These are phyloP conservation scores for Panagrolaimus sp. DNA, from an alignment of 1,140 invertebrate species.

Conservation along the genomic window DNA sequence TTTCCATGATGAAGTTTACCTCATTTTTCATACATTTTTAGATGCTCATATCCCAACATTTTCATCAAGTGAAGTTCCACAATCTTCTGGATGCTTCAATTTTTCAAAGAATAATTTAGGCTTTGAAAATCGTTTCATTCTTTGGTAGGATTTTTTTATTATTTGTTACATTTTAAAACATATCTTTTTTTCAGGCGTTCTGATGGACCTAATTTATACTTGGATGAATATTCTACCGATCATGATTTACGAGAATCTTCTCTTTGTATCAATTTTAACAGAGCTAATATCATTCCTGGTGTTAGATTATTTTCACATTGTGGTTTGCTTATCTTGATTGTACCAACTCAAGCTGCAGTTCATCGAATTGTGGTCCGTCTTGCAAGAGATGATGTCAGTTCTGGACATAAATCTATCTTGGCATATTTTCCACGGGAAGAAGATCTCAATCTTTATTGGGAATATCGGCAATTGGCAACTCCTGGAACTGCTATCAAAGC, in stretches of 20 bases:
- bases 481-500: not conserved
- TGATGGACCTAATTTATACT: conserved; percentile 25
- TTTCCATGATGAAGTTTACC: not conserved
- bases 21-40: not conserved
- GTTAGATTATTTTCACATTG: conserved; percentile 15
- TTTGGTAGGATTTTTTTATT: conserved; percentile 22
- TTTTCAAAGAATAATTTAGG: conserved; percentile 8
- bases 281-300: conserved; percentile 22
- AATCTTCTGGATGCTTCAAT: conserved; percentile 25
- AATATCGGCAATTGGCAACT: not conserved
- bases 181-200: conserved; percentile 14
- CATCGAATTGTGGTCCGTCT: conserved; percentile 17
- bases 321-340: conserved; percentile 21
- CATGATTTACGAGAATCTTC: conserved; percentile 22
- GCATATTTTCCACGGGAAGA: conserved; percentile 1
- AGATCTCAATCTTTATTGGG: not conserved
- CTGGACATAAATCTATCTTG: not conserved
- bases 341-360: conserved; percentile 26
- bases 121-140: conserved; percentile 25
- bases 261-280: conserved; percentile 26
- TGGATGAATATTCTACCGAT: conserved; percentile 24
- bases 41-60: conserved; percentile 19
- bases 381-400: not conserved
- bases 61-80: conserved; percentile 15
- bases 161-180: conserved; percentile 1